These are phyloP conservation scores for Phrynocephalus versicolor DNA, from an alignment of 2,113 vertebrate species.

Conservation along the genomic window DNA sequence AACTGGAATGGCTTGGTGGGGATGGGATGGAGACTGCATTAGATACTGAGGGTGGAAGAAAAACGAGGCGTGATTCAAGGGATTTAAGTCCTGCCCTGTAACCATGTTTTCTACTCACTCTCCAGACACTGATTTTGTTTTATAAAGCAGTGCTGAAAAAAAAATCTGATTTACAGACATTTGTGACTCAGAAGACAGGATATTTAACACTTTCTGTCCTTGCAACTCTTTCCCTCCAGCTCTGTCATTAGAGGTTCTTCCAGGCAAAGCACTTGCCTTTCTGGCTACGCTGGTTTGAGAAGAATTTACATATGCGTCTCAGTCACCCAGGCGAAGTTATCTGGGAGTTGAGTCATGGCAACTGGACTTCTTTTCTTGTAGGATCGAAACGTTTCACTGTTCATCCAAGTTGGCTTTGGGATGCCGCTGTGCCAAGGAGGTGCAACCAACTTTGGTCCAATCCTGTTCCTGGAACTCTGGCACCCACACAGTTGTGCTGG, in stretches of 20 bases:
- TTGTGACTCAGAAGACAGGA: neutral
- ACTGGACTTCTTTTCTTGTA: too few relatives aligned
- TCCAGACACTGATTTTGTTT: neutral
- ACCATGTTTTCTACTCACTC: neutral
- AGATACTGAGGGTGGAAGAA: slow-evolving; percentile 48
- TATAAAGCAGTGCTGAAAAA: neutral
- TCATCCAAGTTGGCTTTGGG: too few relatives aligned
- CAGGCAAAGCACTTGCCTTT: neutral
- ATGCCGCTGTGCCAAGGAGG: too few relatives aligned
- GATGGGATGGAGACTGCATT: slow-evolving; percentile 58
- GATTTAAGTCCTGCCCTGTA: slow-evolving; percentile 35
- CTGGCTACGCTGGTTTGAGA: neutral
- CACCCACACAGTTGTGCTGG: too few relatives aligned
- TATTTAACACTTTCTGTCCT: neutral
- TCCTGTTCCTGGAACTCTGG: too few relatives aligned
- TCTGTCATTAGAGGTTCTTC: too few relatives aligned
- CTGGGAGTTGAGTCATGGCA: too few relatives aligned
- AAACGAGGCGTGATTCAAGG: slow-evolving; percentile 58
- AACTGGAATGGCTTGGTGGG: slow-evolving; percentile 71
- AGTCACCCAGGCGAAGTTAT: too few relatives aligned
- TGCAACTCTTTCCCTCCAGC: neutral
- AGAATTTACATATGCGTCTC: slow-evolving; percentile 7
- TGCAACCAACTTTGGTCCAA: too few relatives aligned
- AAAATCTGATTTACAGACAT: neutral
- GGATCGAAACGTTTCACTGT: too few relatives aligned